These are phyloP conservation scores for Eupsilia transversa DNA, from an alignment of 2,888 invertebrate genomes.

Conservation along the genomic window DNA sequence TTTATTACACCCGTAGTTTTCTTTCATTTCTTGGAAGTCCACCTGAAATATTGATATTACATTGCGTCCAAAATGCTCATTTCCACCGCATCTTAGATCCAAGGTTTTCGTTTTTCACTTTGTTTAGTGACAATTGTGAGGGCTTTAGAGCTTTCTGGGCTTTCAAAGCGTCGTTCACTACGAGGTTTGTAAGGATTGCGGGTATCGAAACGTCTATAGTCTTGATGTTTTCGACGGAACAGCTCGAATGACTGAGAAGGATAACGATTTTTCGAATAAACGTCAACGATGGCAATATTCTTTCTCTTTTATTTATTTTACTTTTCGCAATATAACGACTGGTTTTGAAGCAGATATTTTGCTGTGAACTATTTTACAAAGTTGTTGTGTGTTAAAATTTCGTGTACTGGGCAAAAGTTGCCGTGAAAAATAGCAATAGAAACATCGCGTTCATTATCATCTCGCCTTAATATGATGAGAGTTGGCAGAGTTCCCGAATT, in stretches of 20 bases:
- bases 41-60: conserved; percentile 13
- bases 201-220: conserved; percentile 73
- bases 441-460: conserved; percentile 84
- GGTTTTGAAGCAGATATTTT: conserved; percentile 36
- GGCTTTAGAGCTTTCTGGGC: conserved; percentile 73
- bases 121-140: conserved; percentile 75
- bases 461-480: conserved; percentile 86
- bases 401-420: conserved; percentile 63
- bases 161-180: conserved; percentile 71
- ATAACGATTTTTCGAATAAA: conserved; percentile 63
- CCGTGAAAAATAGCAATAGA: conserved; percentile 75
- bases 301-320: conserved; percentile 45
- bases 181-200: conserved; percentile 72
- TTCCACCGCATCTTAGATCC: conserved; percentile 60
- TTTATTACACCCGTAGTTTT: neutral
- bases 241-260: conserved; percentile 64
- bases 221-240: conserved; percentile 65
- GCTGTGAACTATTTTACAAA: conserved; percentile 44
- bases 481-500: conserved; percentile 85
- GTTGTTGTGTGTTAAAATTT: conserved; percentile 68
- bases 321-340: conserved; percentile 18
- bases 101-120: conserved; percentile 72
- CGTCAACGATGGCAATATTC: conserved; percentile 53
- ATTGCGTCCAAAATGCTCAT: conserved; percentile 26
- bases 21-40: neutral